Conservation (phyloP, 2,888 invertebrate genomes). For the Dryococelus australis region DNA sequence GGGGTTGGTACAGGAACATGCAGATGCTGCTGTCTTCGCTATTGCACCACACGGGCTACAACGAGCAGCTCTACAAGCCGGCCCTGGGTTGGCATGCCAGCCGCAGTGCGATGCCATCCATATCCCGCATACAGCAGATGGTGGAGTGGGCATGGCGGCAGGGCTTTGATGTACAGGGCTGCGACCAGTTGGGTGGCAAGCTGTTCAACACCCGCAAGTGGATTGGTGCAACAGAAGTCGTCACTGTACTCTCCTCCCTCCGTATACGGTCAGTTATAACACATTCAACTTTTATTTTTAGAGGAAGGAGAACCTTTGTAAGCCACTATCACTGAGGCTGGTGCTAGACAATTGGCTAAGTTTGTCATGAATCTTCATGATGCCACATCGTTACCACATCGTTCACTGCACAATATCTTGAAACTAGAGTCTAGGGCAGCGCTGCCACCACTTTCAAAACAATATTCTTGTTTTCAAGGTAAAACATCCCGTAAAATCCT, state of each 20-base stretch:
- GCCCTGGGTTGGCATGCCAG: constrained; percentile 61
- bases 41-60: constrained; percentile 73
- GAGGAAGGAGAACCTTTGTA: no score
- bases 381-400: no score
- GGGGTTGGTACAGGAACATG: constrained; percentile 68
- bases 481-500: no score
- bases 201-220: constrained; percentile 87
- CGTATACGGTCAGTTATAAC: constrained; percentile 69
- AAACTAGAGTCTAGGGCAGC: no score
- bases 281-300: no score
- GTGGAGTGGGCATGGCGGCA: constrained; percentile 85
- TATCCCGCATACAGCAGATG: constrained; percentile 81
- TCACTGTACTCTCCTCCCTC: constrained; percentile 82
- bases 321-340: no score
- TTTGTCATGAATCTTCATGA: no score
- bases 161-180: constrained; percentile 83
- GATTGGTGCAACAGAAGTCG: constrained; percentile 93
- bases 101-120: constrained; percentile 79
- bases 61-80: constrained; percentile 61
- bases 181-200: constrained; percentile 83
- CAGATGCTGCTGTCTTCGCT: constrained; percentile 91
- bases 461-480: no score
- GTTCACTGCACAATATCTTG: no score
- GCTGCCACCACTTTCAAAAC: no score
- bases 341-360: no score